A percentile compares a stretch with the other conserved stretches of the same genome.
Conservation (phyloP, 2,888 invertebrate species). For the Tenthredo livida region DNA sequence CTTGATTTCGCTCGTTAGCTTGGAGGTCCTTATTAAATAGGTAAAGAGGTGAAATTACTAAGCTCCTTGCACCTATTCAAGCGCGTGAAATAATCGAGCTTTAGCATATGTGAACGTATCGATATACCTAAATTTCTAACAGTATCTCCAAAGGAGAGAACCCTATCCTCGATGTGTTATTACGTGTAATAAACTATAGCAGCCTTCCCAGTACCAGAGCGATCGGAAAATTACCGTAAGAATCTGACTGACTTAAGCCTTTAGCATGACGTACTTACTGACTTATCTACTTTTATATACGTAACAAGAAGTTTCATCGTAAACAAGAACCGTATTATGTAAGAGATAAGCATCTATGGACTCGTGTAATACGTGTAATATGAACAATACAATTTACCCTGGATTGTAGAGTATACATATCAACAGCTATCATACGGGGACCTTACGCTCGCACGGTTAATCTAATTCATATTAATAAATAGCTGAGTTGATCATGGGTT, state of each 20-base stretch:
- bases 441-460: constrained; percentile 46
- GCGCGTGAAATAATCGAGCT: constrained; percentile 24
- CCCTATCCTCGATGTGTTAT: constrained; percentile 16
- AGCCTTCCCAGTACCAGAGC: constrained; percentile 16
- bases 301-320: constrained; percentile 16
- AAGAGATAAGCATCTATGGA: background rate
- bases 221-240: constrained; percentile 34
- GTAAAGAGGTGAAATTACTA: constrained; percentile 27
- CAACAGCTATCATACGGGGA: background rate
- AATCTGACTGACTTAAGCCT: background rate
- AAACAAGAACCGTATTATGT: background rate
- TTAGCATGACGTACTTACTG: background rate
- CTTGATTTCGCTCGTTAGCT: background rate
- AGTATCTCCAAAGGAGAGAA: background rate
- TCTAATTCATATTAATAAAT: constrained; percentile 45
- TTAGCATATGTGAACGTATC: background rate
- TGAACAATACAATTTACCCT: background rate
- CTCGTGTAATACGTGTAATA: background rate
- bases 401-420: background rate
- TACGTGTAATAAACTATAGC: constrained; percentile 26
- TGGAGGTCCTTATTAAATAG: background rate
- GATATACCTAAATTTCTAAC: constrained; percentile 6
- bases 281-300: constrained; percentile 20
- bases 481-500: constrained; percentile 15
- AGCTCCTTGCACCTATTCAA: background rate